These are phyloP conservation scores for Graphium colonna DNA, from an alignment of 2,888 invertebrate species.

Conservation along the genomic window DNA sequence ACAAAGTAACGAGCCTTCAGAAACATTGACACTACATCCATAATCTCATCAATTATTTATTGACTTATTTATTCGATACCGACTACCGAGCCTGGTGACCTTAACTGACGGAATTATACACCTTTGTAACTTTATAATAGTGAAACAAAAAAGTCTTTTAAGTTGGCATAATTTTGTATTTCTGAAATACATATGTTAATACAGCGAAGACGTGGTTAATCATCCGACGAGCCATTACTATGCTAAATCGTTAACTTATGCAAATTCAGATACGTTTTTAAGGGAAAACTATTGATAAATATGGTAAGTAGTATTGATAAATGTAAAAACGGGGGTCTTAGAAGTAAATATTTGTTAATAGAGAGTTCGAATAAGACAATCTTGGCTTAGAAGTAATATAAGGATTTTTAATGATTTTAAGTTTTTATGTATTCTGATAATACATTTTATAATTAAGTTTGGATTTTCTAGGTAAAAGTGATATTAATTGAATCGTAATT, in stretches of 20 bases:
- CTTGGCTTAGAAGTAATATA: neutral
- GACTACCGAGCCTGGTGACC: neutral
- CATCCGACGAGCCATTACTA: constrained; percentile 7
- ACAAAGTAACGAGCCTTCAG: constrained; percentile 1
- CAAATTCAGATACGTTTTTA: constrained; percentile 9
- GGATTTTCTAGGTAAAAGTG: too few relatives aligned
- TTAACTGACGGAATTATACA: neutral
- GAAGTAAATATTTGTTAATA: neutral
- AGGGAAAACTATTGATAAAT: neutral
- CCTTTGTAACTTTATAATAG: neutral
- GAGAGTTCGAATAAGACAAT: neutral
- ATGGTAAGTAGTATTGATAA: neutral
- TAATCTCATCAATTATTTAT: constrained; percentile 14
- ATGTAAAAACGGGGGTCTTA: neutral
- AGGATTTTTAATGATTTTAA: neutral
- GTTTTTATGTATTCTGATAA: too few relatives aligned
- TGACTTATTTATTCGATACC: neutral
- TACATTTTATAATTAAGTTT: too few relatives aligned
- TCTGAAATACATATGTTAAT: neutral
- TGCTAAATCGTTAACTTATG: constrained; percentile 15
- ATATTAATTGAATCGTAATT: too few relatives aligned
- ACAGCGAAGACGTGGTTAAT: neutral
- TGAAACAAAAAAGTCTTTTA: neutral
- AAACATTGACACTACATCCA: neutral
- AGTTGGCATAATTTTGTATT: neutral